Conservation (phyloP, 2,888 invertebrate genomes). For the Cheilosia pagana region DNA sequence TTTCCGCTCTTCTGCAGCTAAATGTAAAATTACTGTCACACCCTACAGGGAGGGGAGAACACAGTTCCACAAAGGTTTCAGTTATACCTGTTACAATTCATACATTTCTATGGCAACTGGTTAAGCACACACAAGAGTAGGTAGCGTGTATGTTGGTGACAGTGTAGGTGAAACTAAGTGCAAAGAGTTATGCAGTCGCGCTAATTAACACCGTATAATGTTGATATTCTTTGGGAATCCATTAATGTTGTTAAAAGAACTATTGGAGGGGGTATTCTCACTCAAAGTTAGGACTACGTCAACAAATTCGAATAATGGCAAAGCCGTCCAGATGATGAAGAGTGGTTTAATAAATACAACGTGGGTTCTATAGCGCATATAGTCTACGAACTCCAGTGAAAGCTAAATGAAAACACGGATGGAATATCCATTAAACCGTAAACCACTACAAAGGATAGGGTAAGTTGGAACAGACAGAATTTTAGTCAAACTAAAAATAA, state of each 20-base stretch:
- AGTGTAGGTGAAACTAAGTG: constrained; percentile 1
- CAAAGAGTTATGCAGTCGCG: constrained; percentile 24
- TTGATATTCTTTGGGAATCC: constrained; percentile 3
- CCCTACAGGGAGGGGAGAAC: constrained; percentile 36
- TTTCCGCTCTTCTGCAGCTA: constrained; percentile 40
- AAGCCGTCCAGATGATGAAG: too few relatives aligned
- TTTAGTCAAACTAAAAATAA: too few relatives aligned
- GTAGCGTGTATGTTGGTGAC: not conserved
- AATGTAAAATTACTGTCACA: constrained; percentile 70
- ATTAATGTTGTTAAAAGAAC: not conserved
- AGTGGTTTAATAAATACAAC: too few relatives aligned
- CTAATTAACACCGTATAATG: constrained; percentile 39
- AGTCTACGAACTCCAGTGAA: too few relatives aligned
- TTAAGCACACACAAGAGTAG: constrained; percentile 17
- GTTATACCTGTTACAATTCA: constrained; percentile 34
- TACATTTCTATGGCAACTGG: constrained; percentile 39
- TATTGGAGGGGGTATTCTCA: too few relatives aligned
- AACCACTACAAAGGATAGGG: too few relatives aligned
- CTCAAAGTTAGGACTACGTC: too few relatives aligned
- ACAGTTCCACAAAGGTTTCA: constrained; percentile 43
- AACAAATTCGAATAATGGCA: too few relatives aligned
- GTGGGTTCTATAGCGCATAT: too few relatives aligned
- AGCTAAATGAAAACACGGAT: too few relatives aligned
- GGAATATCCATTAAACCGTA: too few relatives aligned
- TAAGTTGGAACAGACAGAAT: too few relatives aligned